phyloP scores from a whole-genome alignment of 1,140 invertebrate genomes.

The Penaeus indicus region DNA sequence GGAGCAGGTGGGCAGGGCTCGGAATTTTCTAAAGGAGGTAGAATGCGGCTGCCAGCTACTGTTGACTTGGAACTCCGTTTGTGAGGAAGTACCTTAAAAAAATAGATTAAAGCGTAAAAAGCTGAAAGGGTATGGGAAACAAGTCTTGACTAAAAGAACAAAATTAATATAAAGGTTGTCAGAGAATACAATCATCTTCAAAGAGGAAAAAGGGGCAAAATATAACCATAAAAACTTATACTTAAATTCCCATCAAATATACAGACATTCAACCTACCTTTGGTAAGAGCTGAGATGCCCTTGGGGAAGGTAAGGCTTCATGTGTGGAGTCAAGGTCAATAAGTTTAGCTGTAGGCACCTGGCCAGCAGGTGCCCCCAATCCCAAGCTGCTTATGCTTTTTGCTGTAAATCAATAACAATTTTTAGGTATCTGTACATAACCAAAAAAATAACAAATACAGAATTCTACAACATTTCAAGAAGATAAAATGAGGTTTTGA shows the following conservation, averaged over 20 bases:
- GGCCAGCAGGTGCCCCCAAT: constrained; percentile 8
- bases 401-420: constrained; percentile 24
- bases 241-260: not conserved
- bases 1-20: constrained; percentile 53
- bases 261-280: constrained; percentile 43
- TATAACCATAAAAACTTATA: no score
- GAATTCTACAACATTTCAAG: not conserved
- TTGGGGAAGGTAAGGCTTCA: constrained; percentile 42
- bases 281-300: constrained; percentile 36
- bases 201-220: no score
- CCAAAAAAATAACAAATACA: not conserved
- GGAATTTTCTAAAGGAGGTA: constrained; percentile 38
- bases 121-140: no score
- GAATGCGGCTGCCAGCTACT: constrained; percentile 33
- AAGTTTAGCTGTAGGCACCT: constrained; percentile 57
- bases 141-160: no score
- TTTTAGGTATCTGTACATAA: not conserved
- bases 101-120: not conserved
- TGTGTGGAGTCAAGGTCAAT: constrained; percentile 56
- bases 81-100: constrained; percentile 65
- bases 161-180: no score
- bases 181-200: no score
- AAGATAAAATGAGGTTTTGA: no score
- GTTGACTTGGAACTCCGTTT: constrained; percentile 51
- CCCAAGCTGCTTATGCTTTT: constrained; percentile 57